Evolutionary conservation across 2,113 vertebrate genomes (phyloP).

Genomic region (Dipodomys spectabilis): DNA sequence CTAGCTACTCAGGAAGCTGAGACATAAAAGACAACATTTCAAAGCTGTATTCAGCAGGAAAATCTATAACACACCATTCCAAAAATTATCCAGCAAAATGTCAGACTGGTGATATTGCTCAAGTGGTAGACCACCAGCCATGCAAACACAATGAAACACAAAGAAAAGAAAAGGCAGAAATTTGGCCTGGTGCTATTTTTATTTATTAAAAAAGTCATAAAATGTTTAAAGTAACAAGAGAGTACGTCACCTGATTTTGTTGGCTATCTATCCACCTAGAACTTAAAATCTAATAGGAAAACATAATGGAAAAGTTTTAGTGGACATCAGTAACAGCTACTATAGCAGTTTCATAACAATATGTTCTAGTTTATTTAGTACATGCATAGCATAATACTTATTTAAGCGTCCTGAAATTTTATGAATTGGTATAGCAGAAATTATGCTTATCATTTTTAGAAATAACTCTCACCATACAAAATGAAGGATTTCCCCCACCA

Average conservation of each 20-base stretch:
- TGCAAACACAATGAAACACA: too few species aligned
- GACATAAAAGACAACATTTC: too few species aligned
- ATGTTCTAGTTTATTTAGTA: neutral
- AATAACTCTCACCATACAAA: neutral
- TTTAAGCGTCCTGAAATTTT: neutral
- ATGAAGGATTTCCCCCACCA: neutral
- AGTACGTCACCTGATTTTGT: neutral
- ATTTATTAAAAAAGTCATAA: neutral
- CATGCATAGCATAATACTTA: neutral
- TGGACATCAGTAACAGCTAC: neutral
- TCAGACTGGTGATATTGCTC: too few species aligned
- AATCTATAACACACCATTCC: too few species aligned
- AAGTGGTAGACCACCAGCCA: too few species aligned
- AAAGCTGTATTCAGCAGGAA: too few species aligned
- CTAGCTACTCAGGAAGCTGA: too few species aligned
- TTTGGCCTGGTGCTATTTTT: neutral
- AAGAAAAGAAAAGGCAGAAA: too few species aligned
- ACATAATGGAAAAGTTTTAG: neutral
- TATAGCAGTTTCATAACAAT: neutral
- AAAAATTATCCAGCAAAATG: too few species aligned
- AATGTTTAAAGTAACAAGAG: neutral
- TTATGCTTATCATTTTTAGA: neutral
- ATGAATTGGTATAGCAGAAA: neutral
- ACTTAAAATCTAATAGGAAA: constrained; percentile 25
- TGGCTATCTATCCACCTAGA: neutral